These are phyloP conservation scores for Zaprionus capensis DNA, from an alignment of 1,140 invertebrate species.

Conservation along the genomic window DNA sequence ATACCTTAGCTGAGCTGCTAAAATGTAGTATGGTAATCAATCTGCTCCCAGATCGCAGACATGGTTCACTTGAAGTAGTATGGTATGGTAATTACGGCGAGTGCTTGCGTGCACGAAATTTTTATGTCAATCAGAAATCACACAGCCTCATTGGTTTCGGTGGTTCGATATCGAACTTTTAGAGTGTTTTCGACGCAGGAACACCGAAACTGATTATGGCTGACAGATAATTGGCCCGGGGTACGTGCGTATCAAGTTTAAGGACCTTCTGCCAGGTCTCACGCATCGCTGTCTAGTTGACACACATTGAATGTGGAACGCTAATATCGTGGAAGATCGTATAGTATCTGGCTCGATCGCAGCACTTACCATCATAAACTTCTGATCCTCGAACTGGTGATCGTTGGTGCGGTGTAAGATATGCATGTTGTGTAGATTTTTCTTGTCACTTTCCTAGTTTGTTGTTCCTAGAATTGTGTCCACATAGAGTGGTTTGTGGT, in stretches of 20 bases:
- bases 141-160: slow-evolving; percentile 51
- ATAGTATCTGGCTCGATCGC: neutral
- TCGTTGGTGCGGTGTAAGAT: slow-evolving; percentile 83
- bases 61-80: slow-evolving; percentile 47
- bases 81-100: slow-evolving; percentile 70
- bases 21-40: slow-evolving; percentile 76
- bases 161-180: slow-evolving; percentile 73
- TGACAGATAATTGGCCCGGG: slow-evolving; percentile 68
- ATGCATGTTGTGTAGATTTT: slow-evolving; percentile 68
- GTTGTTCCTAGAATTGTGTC: slow-evolving; percentile 28
- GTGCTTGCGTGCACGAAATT: slow-evolving; percentile 78
- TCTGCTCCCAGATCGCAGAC: slow-evolving; percentile 64
- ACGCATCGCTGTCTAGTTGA: slow-evolving; percentile 16
- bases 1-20: slow-evolving; percentile 59
- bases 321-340: neutral
- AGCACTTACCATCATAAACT: slow-evolving; percentile 83
- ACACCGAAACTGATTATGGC: slow-evolving; percentile 52
- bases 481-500: slow-evolving; percentile 47
- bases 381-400: slow-evolving; percentile 84
- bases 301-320: slow-evolving; percentile 9
- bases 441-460: slow-evolving; percentile 16
- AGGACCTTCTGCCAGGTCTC: slow-evolving; percentile 14
- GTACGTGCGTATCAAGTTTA: slow-evolving; percentile 13
- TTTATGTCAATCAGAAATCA: slow-evolving; percentile 76
- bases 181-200: slow-evolving; percentile 35